Conservation (phyloP, 2,797 vertebrate genomes). For the Sebastes taczanowskii region DNA sequence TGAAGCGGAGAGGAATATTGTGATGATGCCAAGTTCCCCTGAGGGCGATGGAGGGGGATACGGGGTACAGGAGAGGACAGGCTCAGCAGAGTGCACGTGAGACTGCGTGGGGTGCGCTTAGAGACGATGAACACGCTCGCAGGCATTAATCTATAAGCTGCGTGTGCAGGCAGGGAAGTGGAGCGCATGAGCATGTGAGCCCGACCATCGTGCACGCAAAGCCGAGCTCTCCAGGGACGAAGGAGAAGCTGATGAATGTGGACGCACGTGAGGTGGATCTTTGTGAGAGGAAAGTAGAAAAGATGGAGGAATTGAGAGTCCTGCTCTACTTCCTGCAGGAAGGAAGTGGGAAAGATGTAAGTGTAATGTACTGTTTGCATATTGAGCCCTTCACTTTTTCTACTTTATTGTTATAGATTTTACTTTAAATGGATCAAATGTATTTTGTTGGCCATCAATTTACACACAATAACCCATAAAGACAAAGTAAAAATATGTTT, state of each 20-base stretch:
- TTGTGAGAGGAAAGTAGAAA: not conserved
- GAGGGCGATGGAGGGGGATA: slow-evolving; percentile 16
- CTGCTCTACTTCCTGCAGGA: not conserved
- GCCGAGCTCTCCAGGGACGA: slow-evolving; percentile 21
- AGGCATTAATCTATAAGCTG: slow-evolving; percentile 54
- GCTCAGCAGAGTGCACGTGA: slow-evolving; percentile 48
- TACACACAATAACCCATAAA: not conserved
- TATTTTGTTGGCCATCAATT: not conserved
- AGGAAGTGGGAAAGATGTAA: not conserved
- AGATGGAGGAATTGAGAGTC: not conserved
- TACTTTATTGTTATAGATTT: not conserved
- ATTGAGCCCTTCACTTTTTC: not conserved
- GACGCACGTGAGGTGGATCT: slow-evolving; percentile 32
- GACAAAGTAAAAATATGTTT: not conserved
- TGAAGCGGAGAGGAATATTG: not conserved
- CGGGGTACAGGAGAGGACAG: slow-evolving; percentile 16
- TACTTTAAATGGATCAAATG: not conserved
- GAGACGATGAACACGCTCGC: slow-evolving; percentile 37
- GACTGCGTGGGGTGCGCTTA: slow-evolving; percentile 19
- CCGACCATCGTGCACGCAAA: slow-evolving; percentile 16
- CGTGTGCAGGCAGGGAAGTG: slow-evolving; percentile 31
- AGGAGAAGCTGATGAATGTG: slow-evolving; percentile 28
- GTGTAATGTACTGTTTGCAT: no score
- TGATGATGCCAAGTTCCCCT: slow-evolving; percentile 22
- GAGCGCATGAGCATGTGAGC: slow-evolving; percentile 52